These are phyloP conservation scores for Drosophila lowei DNA, from an alignment of 1,140 invertebrate species.

Conservation along the genomic window DNA sequence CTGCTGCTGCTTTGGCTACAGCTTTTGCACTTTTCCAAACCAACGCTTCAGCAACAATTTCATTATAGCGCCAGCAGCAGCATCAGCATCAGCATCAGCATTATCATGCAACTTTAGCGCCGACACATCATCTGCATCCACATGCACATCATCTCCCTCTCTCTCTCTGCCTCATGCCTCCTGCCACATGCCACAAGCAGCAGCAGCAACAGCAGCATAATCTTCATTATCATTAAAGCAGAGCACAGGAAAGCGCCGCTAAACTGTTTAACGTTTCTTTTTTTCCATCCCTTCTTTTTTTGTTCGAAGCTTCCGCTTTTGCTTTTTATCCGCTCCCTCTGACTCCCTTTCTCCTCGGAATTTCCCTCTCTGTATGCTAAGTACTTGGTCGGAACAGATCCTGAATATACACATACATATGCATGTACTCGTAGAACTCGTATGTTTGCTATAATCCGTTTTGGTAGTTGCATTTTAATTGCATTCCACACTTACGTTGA, in stretches of 20 bases:
- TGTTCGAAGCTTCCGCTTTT: slow-evolving; percentile 61
- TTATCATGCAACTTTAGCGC: slow-evolving; percentile 34
- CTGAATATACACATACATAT: slow-evolving; percentile 18
- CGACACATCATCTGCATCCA: slow-evolving; percentile 60
- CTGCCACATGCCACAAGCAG: slow-evolving; percentile 6
- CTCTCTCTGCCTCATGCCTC: background rate
- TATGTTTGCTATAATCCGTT: slow-evolving; percentile 51
- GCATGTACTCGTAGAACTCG: slow-evolving; percentile 4
- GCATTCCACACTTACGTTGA: slow-evolving; percentile 56
- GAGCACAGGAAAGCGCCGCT: slow-evolving; percentile 59
- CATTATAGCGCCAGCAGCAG: slow-evolving; percentile 54
- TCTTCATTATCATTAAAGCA: slow-evolving; percentile 79
- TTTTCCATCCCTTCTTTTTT: slow-evolving; percentile 14
- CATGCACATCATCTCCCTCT: slow-evolving; percentile 16
- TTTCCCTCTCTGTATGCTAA: slow-evolving; percentile 30
- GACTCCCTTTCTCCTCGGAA: background rate
- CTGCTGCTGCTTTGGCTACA: slow-evolving; percentile 16
- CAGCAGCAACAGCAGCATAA: slow-evolving; percentile 53
- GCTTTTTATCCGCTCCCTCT: slow-evolving; percentile 8
- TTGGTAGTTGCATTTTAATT: slow-evolving; percentile 70
- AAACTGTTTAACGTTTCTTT: slow-evolving; percentile 65
- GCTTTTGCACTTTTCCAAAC: slow-evolving; percentile 49
- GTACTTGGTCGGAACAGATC: slow-evolving; percentile 30
- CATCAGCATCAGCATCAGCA: slow-evolving; percentile 7
- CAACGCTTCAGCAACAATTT: slow-evolving; percentile 61